Evolutionary conservation across 2,113 vertebrate species (phyloP).

Genomic region (Microcebus jonahi): DNA sequence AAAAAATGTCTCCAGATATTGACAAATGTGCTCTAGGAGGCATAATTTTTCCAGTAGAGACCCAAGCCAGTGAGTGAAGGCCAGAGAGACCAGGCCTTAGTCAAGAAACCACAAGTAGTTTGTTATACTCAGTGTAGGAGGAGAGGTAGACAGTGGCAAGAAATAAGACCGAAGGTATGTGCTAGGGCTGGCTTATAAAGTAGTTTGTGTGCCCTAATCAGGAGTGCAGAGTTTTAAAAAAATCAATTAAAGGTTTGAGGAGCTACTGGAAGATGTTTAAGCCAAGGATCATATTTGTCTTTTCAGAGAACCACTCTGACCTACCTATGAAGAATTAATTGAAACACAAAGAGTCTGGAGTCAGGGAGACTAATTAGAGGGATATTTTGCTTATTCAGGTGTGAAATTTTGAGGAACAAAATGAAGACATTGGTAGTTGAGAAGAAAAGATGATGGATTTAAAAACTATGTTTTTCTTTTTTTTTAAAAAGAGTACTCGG

Average conservation of each 20-base stretch:
- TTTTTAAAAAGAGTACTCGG: not conserved
- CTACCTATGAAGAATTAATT: slow-evolving; percentile 17
- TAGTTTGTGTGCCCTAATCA: not conserved
- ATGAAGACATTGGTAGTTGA: not conserved
- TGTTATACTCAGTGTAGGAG: not conserved
- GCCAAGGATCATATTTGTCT: not conserved
- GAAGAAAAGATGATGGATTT: not conserved
- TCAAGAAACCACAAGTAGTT: not conserved
- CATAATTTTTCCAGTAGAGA: not conserved
- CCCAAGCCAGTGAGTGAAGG: not conserved
- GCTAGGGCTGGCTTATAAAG: not conserved
- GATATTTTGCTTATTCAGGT: not conserved
- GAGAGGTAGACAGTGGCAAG: not conserved
- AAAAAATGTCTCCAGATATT: not conserved
- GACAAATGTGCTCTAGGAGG: not conserved
- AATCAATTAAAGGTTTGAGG: not conserved
- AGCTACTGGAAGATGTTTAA: not conserved
- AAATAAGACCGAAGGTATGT: not conserved
- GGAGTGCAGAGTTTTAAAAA: not conserved
- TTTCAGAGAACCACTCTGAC: slow-evolving; percentile 4
- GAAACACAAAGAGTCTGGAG: not conserved
- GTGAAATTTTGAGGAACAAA: slow-evolving; percentile 16
- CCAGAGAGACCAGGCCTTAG: not conserved
- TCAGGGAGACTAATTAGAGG: not conserved
- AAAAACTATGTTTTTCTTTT: too few relatives aligned